A percentile compares a stretch with the other conserved stretches of the same genome.
Evolutionary conservation across 2,113 vertebrate genomes (phyloP).

Genomic region (Lampris incognitus): DNA sequence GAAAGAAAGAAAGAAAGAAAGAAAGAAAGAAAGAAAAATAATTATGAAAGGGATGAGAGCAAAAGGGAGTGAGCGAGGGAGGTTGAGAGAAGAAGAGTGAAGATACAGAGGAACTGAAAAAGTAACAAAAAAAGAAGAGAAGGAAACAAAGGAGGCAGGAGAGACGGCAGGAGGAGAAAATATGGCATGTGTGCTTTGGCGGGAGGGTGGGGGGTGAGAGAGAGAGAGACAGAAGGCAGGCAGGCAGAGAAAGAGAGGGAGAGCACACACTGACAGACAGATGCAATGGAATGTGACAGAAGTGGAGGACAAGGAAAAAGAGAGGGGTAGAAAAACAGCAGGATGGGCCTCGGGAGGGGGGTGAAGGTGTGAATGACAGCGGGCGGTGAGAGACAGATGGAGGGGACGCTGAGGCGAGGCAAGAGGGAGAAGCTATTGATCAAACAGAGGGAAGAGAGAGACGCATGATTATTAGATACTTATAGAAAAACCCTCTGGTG

Average conservation of each 20-base stretch:
- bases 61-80: not conserved
- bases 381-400: conserved; percentile 9
- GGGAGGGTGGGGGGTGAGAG: not conserved
- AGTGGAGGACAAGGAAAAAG: conserved; percentile 13
- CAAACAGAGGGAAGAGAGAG: conserved; percentile 25
- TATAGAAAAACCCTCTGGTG: not conserved
- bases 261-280: conserved; percentile 27
- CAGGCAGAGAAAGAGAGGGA: not conserved
- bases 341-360: conserved; percentile 35
- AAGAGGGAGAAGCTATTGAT: conserved; percentile 23
- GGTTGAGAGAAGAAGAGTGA: not conserved
- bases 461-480: conserved; percentile 31
- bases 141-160: not conserved
- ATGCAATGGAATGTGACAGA: conserved; percentile 44
- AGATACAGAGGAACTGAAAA: not conserved
- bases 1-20: not conserved
- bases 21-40: conserved; percentile 1
- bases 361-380: conserved; percentile 41
- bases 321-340: conserved; percentile 16
- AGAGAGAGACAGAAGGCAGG: not conserved
- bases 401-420: not conserved
- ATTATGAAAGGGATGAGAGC: not conserved
- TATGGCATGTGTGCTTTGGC: not conserved
- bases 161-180: not conserved
- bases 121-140: not conserved